Conservation (phyloP, 2,888 invertebrate species). For the Campaea margaritaria region DNA sequence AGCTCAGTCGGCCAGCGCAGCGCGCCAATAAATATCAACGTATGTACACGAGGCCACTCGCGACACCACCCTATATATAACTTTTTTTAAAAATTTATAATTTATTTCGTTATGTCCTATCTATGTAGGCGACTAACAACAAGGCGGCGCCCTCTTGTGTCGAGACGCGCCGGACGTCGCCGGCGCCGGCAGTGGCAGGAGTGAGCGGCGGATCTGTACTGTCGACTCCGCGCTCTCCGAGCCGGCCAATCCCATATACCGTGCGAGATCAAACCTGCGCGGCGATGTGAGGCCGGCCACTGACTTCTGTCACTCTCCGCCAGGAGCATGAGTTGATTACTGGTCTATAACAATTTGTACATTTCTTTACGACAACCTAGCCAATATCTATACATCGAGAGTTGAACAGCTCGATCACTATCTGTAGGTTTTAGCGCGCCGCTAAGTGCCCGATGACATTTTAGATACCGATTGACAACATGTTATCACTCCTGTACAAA, state of each 20-base stretch:
- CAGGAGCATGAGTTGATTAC: conserved; percentile 37
- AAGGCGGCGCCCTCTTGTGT: conserved; percentile 14
- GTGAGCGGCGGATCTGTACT: neutral
- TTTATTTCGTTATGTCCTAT: conserved; percentile 84
- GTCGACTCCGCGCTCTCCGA: neutral
- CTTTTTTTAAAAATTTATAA: conserved; percentile 80
- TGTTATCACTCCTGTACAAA: conserved; percentile 15
- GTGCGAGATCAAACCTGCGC: neutral
- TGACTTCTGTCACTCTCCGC: conserved; percentile 30
- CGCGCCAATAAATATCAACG: conserved; percentile 82
- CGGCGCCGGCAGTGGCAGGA: conserved; percentile 3
- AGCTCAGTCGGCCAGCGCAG: conserved; percentile 72
- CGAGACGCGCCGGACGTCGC: conserved; percentile 2
- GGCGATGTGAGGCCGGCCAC: conserved; percentile 21
- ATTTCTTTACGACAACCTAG: conserved; percentile 35
- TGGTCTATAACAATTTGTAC: conserved; percentile 41
- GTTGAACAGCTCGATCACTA: conserved; percentile 14
- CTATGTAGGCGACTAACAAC: conserved; percentile 74
- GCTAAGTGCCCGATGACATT: conserved; percentile 34
- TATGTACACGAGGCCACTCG: conserved; percentile 81
- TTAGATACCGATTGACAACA: conserved; percentile 27
- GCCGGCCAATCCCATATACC: neutral
- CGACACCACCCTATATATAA: conserved; percentile 76
- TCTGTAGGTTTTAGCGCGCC: conserved; percentile 30
- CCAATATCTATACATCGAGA: conserved; percentile 29